Evolutionary conservation across 1,140 invertebrate genomes (phyloP).

Genomic region (Anastatus disparis): DNA sequence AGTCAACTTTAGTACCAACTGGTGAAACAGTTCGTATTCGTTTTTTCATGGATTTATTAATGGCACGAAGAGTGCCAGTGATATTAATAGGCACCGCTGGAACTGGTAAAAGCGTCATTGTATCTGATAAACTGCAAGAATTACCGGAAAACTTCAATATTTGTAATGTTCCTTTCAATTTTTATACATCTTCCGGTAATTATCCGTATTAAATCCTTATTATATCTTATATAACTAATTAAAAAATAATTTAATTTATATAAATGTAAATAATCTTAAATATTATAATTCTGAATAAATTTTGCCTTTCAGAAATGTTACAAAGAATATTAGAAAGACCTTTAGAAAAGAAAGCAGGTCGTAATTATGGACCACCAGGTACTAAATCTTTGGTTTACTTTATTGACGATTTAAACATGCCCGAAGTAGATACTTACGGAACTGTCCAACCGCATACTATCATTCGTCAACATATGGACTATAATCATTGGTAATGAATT

Average conservation of each 20-base stretch:
- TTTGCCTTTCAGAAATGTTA: conserved; percentile 75
- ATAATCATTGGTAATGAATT: conserved; percentile 83
- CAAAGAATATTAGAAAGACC: conserved; percentile 92
- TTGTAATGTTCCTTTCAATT: conserved; percentile 93
- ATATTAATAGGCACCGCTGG: conserved; percentile 92
- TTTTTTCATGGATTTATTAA: conserved; percentile 89
- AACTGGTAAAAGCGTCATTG: conserved; percentile 87
- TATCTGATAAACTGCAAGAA: conserved; percentile 83
- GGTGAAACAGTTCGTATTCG: conserved; percentile 88
- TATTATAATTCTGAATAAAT: neutral
- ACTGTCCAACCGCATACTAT: conserved; percentile 96
- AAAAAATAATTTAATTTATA: too few species aligned
- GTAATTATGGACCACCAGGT: conserved; percentile 92
- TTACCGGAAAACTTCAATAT: conserved; percentile 83
- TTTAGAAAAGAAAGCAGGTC: conserved; percentile 93
- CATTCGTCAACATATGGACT: conserved; percentile 93
- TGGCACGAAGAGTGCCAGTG: conserved; percentile 82
- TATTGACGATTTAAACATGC: conserved; percentile 98
- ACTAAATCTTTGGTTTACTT: conserved; percentile 93
- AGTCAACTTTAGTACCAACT: conserved; percentile 87
- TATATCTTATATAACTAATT: too few species aligned
- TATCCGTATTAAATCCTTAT: too few species aligned
- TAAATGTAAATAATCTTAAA: neutral
- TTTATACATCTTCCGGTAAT: conserved; percentile 90
- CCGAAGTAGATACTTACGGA: conserved; percentile 93